These are phyloP conservation scores for Apamea sordens DNA, from an alignment of 2,888 invertebrate genomes.

Conservation along the genomic window DNA sequence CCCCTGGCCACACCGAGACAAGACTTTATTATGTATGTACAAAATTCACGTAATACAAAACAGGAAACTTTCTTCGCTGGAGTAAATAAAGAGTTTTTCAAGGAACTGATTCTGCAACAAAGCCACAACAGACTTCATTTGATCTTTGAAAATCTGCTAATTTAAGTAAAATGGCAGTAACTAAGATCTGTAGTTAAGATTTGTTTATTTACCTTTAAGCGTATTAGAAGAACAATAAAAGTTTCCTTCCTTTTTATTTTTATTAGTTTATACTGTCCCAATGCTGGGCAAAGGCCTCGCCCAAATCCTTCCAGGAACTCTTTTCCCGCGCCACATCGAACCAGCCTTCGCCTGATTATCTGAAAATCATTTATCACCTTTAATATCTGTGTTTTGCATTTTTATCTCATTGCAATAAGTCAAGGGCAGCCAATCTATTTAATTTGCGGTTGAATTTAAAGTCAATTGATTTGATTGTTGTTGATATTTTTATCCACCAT, in stretches of 20 bases:
- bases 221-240: background rate
- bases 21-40: constrained; percentile 56
- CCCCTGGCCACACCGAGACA: constrained; percentile 48
- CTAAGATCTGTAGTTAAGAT: background rate
- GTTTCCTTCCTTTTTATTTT: background rate
- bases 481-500: background rate
- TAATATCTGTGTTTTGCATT: background rate
- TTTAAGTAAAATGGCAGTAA: background rate
- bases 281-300: no score
- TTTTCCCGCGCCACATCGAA: no score
- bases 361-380: no score
- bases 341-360: no score
- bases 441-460: background rate
- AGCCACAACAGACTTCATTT: background rate
- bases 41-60: constrained; percentile 47
- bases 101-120: background rate
- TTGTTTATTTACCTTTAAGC: background rate
- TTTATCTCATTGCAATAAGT: background rate
- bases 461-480: background rate
- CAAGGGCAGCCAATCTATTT: background rate
- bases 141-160: background rate
- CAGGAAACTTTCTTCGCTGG: constrained; percentile 16
- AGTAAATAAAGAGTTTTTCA: constrained; percentile 25
- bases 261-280: no score
- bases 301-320: no score